Conservation (phyloP, 2,888 invertebrate genomes). For the Pseudoips prasinana region DNA sequence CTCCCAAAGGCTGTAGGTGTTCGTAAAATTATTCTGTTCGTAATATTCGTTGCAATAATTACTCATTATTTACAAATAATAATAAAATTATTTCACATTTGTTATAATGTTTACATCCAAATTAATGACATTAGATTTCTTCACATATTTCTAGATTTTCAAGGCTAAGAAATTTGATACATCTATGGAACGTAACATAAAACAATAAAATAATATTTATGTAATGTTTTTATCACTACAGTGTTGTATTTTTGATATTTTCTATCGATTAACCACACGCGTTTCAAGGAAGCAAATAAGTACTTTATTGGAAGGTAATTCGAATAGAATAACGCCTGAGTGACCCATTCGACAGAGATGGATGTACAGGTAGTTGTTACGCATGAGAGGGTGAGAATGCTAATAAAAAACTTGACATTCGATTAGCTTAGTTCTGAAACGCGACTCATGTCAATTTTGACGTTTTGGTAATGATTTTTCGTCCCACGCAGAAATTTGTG, state of each 20-base stretch:
- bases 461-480: slow-evolving; percentile 13
- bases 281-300: neutral
- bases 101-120: slow-evolving; percentile 20
- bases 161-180: slow-evolving; percentile 28
- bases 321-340: too few relatives aligned
- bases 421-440: slow-evolving; percentile 20
- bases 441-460: slow-evolving; percentile 22
- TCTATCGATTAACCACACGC: neutral
- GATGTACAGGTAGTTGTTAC: slow-evolving; percentile 4
- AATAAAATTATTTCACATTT: slow-evolving; percentile 23
- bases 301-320: too few relatives aligned
- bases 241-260: neutral
- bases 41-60: slow-evolving; percentile 29
- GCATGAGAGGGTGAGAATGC: slow-evolving; percentile 18
- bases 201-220: slow-evolving; percentile 3
- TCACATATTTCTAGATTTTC: slow-evolving; percentile 21
- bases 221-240: neutral
- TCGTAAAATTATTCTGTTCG: slow-evolving; percentile 29
- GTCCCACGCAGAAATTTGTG: slow-evolving; percentile 7
- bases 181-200: slow-evolving; percentile 26
- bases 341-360: slow-evolving; percentile 9
- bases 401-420: slow-evolving; percentile 8
- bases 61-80: slow-evolving; percentile 30
- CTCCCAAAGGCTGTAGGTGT: slow-evolving; percentile 41
- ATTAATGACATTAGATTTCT: slow-evolving; percentile 23